Base-by-base conservation (phyloP, 2,888 invertebrate species). In the Lasioglossum lativentre region DNA sequence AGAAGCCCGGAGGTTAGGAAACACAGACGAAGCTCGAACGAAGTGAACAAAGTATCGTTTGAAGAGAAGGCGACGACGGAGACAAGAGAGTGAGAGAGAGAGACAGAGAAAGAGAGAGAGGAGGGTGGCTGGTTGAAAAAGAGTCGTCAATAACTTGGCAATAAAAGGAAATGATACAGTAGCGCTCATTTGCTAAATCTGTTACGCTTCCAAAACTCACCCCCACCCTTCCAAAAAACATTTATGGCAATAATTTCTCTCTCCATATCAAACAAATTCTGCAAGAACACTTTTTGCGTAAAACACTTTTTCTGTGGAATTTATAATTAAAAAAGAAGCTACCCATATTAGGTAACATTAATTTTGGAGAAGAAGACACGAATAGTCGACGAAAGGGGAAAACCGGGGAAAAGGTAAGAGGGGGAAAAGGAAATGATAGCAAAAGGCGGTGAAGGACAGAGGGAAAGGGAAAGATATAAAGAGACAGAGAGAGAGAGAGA, bases 401-500 rank as follows among this genome's bases (percentile, higher is more conserved):
- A 34, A 34, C 2, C 34, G 34, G 34, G 3, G 34, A 34, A n/a
- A 42, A 34, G 34, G 23, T 34, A 10, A 16, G 19, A 66, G 78
- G 47, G 63, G n/a, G 38, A 47, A 47, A 66, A 45, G 63, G 74
- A 80, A 84, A 81, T 75, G 71, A 78, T 78, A 63, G 68, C 63
- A 42, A 45, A 78, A 74, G 68, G 38, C 70, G 83, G 59, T 72
- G 78, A 56, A 81, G 81, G 78, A 63, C 30, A 82, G 83, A 78
- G 70, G 47, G 75, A 83, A 70, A 75, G 70, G 79, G 75, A 83
- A 78, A 83, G 76, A 85, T 76, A 75, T 75, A 75, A 80, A 81
- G 78, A 73, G 59, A 63, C 0, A 27, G 59, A 27, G 59, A n/a
- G n/a, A 56, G n/a, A n/a, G n/a, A 12, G 12, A 52, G 6, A 52